Evolutionary conservation across 2,888 invertebrate species (phyloP).

Genomic region (Archaeoteleia sp.): DNA sequence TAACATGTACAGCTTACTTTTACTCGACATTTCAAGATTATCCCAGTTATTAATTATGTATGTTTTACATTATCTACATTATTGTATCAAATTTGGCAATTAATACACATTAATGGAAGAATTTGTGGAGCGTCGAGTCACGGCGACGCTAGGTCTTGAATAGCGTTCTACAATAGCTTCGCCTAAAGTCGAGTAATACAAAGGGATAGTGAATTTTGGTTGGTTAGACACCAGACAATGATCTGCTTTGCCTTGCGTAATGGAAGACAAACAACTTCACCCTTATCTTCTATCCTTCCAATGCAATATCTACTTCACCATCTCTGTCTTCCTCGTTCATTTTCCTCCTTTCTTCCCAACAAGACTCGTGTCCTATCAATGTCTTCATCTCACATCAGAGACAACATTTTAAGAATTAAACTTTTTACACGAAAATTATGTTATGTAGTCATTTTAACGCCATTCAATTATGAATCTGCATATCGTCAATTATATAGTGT

Average conservation of each 20-base stretch:
- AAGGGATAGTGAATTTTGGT: slow-evolving; percentile 64
- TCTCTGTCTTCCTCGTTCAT: slow-evolving; percentile 31
- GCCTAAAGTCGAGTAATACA: slow-evolving; percentile 60
- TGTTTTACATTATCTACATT: slow-evolving; percentile 19
- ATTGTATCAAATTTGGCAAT: slow-evolving; percentile 44
- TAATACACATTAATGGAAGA: slow-evolving; percentile 57
- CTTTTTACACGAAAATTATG: slow-evolving; percentile 7
- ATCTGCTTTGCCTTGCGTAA: slow-evolving; percentile 68
- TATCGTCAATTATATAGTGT: too few relatives aligned
- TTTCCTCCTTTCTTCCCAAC: slow-evolving; percentile 16
- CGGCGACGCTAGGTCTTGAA: slow-evolving; percentile 44
- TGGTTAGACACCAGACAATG: slow-evolving; percentile 67
- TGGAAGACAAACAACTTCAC: slow-evolving; percentile 67
- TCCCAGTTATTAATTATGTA: slow-evolving; percentile 20
- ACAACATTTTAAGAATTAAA: slow-evolving; percentile 17
- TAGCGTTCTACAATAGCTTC: slow-evolving; percentile 61
- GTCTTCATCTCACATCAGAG: slow-evolving; percentile 21
- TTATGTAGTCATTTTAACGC: slow-evolving; percentile 6
- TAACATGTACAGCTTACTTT: too few relatives aligned
- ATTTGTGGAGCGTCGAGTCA: slow-evolving; percentile 54
- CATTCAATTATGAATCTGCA: slow-evolving; percentile 14
- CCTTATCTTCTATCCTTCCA: slow-evolving; percentile 58
- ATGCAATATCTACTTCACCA: slow-evolving; percentile 36
- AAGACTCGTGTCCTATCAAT: slow-evolving; percentile 19
- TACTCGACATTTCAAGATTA: too few relatives aligned